Base-by-base conservation (phyloP, 92 coral and sea anemone genomes). In the Galaxea fascicularis region DNA sequence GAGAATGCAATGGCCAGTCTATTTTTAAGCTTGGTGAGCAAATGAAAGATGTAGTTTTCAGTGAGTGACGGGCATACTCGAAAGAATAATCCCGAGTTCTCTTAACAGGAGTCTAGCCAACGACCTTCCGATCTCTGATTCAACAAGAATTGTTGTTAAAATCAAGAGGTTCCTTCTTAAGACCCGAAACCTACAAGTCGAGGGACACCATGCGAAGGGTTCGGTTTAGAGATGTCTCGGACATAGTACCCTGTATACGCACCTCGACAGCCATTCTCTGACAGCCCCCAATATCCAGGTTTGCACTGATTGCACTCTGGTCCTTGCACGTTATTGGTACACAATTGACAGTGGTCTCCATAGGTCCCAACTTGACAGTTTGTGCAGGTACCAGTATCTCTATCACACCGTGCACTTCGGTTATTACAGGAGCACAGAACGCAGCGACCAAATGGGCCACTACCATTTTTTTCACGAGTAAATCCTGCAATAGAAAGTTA, bases 291-390 rank as follows among this genome's bases (percentile, higher is more conserved):
- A 84, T 89, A 91, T 15, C 94, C 93, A 24, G 93, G 84, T 65
- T 87, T 74, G 78, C 98, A 95, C 47, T 71, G 88, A 21, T 73
- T 79, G 76, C 98, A 95, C 30, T 93, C 89, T 10, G 95, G 98
- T 30, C 93, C 95, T 71, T 71, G 89, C 0, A 95, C 94, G 63
- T 95, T 93, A 77, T 89, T 94, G 63, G 91, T 78, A 66, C 98
- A 95, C 74, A 71, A 73, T 47, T 95, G 91, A 66, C 98, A 95
- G 82, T 78, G 91, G 24, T 90, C 89, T 12, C 98, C 98, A 78
- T 89, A 79, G 1, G 98, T 95, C 1, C 98, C 98, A 26, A 95
- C 88, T 74, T 90, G 77, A 56, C 98, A 95, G 94, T 92, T 86
- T 0, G 70, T 82, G 45, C 98, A 95, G 52, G 70, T 77, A 12